Conservation (phyloP, 2,113 vertebrate genomes). For the Solea senegalensis region DNA sequence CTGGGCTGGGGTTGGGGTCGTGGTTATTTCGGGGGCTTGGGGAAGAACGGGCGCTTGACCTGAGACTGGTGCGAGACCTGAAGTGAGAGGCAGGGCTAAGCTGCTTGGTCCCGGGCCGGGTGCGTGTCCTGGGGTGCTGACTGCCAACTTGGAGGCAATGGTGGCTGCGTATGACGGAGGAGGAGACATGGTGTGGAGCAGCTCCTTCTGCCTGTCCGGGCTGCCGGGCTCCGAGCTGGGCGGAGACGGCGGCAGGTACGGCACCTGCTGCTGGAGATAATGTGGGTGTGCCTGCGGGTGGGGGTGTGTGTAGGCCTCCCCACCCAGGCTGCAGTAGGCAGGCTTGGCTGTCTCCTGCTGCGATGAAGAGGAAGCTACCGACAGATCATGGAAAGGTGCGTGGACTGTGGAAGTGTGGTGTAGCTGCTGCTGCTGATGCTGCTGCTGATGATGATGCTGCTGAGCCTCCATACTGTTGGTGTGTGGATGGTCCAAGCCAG, state of each 20-base stretch:
- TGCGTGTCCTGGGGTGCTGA: constrained; percentile 69
- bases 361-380: constrained; percentile 81
- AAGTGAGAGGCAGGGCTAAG: constrained; percentile 51
- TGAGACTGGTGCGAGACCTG: constrained; percentile 39
- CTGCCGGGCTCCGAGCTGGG: constrained; percentile 97
- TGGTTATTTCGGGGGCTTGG: constrained; percentile 40
- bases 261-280: constrained; percentile 86
- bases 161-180: constrained; percentile 96
- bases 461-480: constrained; percentile 73
- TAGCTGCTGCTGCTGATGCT: constrained; percentile 61
- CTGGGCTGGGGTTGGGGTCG: constrained; percentile 58
- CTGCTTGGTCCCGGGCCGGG: constrained; percentile 65
- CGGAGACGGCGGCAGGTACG: constrained; percentile 95
- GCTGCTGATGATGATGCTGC: constrained; percentile 59
- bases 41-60: constrained; percentile 72
- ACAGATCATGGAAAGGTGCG: constrained; percentile 64
- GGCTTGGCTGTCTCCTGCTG: constrained; percentile 87
- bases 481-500: constrained; percentile 90
- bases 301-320: constrained; percentile 77
- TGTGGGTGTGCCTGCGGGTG: constrained; percentile 63
- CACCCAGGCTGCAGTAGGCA: constrained; percentile 84
- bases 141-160: constrained; percentile 95
- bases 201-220: constrained; percentile 95
- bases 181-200: constrained; percentile 93
- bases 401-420: constrained; percentile 63